Base-by-base conservation (phyloP, 2,888 invertebrate genomes). In the Dastarcus helophoroides region DNA sequence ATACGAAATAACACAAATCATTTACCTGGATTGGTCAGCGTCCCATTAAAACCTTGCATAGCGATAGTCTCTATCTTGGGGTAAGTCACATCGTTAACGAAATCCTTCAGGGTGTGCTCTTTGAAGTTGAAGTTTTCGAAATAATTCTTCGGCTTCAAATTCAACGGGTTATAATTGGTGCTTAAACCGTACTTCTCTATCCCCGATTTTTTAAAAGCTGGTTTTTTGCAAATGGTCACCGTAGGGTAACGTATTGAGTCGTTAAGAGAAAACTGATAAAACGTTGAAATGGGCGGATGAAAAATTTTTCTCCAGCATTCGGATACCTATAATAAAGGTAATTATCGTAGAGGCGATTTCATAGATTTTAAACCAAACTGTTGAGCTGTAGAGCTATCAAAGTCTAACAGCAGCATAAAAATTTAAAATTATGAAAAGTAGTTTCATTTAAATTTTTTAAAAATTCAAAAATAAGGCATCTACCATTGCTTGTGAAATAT, bases 171-270 rank as follows among this genome's bases (percentile, higher is more conserved):
- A 42, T 69, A 71, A 0, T 55, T 51, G 19, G 59, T 32, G 7
- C 15, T 60, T 1, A 73, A 49, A 1, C 64, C 65, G 39, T 70
- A 65, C 33, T 68, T 61, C 72, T 73, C 41, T 2, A 38, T 7
- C 19, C 19, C 19, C 8, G 8, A 19, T 19, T 6, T 63, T 47
- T 74, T 77, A 44, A 74, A 79, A 0, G 75, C 65, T 0, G 79
- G 79, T 32, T 73, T 72, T 12, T 74, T 62, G 42, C 80, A 80
- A 39, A 80, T 64, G 0, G 79, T 80, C 1, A 80, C 49, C 25
- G 77, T 75, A 1, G 80, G 79, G 57, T 78, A 79, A 39, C 65
- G 56, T 30, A 80, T 63, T 0, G 74, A 71, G 15, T 74, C 68
- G 51, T 79, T 79, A 32, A 77, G 65, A 41, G 68, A 68, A 37